phyloP scores from a whole-genome alignment of 2,888 invertebrate genomes.

The Lomographa bimaculata region DNA sequence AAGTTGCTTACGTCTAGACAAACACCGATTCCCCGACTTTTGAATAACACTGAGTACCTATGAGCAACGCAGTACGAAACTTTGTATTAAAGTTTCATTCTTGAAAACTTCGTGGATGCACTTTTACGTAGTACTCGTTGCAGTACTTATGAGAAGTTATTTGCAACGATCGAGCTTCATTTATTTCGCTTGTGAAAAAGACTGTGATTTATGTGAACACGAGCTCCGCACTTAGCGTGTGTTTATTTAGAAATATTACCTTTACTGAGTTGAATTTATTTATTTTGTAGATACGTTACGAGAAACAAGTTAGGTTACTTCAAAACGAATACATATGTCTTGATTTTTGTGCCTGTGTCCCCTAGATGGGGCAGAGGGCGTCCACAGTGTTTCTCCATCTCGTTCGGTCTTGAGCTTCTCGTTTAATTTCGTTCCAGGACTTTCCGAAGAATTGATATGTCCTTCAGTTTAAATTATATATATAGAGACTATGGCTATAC shows the following conservation, averaged over 20 bases:
- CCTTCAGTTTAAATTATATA: no score
- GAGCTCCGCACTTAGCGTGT: slow-evolving; percentile 8
- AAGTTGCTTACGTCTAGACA: slow-evolving; percentile 26
- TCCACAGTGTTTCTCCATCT: no score
- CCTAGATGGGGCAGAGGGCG: no score
- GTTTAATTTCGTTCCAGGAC: no score
- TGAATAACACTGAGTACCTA: slow-evolving; percentile 14
- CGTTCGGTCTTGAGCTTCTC: no score
- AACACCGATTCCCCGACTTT: slow-evolving; percentile 21
- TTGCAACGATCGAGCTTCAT: slow-evolving; percentile 22
- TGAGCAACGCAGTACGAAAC: neutral
- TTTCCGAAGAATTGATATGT: no score
- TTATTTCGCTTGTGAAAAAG: slow-evolving; percentile 20
- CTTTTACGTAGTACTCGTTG: slow-evolving; percentile 16
- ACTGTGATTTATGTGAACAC: slow-evolving; percentile 15
- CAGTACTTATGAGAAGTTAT: slow-evolving; percentile 27
- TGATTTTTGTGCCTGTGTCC: no score
- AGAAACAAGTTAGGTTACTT: no score
- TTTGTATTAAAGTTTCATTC: slow-evolving; percentile 14
- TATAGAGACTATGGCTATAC: no score
- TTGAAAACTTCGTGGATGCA: slow-evolving; percentile 24
- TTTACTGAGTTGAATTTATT: neutral
- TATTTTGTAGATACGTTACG: no score
- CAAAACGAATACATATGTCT: no score
- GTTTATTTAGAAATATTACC: slow-evolving; percentile 26